Base-by-base conservation (phyloP, 2,888 invertebrate species). In the Agrilus mali region DNA sequence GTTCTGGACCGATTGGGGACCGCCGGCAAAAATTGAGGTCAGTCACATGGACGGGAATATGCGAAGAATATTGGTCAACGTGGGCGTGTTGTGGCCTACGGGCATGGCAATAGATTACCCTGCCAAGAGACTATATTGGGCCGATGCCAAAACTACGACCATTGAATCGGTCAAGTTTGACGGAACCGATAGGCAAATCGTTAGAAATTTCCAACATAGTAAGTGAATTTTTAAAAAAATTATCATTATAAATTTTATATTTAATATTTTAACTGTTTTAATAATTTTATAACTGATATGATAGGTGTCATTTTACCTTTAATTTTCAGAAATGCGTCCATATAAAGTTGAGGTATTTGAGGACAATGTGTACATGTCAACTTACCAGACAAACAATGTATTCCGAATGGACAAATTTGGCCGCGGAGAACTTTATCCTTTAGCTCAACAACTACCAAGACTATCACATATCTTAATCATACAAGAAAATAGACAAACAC, bases 101-200 rank as follows among this genome's bases (percentile, higher is more conserved):
- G 84, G 87, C 51, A 70, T 90, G 37, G 79, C 87, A 5, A 72
- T 89, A 42, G 85, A 86, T 64, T 75, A 78, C 60, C 76, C 84
- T 1, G 80, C 81, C 0, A 68, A 71, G n/a, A 70, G 89, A 6
- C 64, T 92, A 4, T 90, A 89, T 70, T 87, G 86, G 83, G 77
- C 83, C 10, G 92, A 92, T 68, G 77, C 79, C n/a, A 86, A 86
- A 63, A 75, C 77, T 51, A 75, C 75, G 53, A 75, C 78, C 15
- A 73, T 89, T 44, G 84, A 86, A 65, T 78, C 78, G 35, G 72
- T 79, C 40, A 68, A 72, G 13, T 64, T 82, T 15, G 80, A 83
- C 60, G 88, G 88, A 47, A 69, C 70, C 41, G 80, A 79, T 54
- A 70, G 85, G 34, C 72, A 73, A 45, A 60, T 77, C 3, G 73